Evolutionary conservation across 2,888 invertebrate species (phyloP).

Genomic region (Anticlea derivata): DNA sequence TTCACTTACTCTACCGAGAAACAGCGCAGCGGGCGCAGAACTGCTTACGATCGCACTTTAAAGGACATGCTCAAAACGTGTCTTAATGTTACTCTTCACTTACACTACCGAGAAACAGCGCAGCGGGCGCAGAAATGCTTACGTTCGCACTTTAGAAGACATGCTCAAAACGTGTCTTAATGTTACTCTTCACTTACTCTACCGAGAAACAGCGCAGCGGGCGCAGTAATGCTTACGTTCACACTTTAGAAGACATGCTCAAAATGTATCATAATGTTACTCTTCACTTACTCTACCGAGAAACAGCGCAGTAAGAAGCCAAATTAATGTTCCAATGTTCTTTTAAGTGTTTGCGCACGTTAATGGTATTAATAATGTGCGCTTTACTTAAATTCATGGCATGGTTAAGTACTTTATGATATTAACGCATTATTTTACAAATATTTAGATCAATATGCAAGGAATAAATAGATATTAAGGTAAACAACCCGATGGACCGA

Average conservation of each 20-base stretch:
- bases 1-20: too few relatives aligned
- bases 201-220: too few relatives aligned
- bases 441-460: not conserved
- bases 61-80: too few relatives aligned
- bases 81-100: too few relatives aligned
- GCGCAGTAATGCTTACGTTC: not conserved
- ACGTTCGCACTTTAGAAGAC: not conserved
- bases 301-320: constrained; percentile 18
- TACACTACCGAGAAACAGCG: too few relatives aligned
- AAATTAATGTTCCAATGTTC: constrained; percentile 29
- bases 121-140: not conserved
- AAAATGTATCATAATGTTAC: not conserved
- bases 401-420: constrained; percentile 9
- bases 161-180: too few relatives aligned
- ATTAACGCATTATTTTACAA: not conserved
- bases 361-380: constrained; percentile 21
- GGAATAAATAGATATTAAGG: not conserved
- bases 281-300: constrained; percentile 6
- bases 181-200: too few relatives aligned
- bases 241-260: not conserved
- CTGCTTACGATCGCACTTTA: not conserved
- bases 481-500: too few relatives aligned
- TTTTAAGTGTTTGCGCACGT: constrained; percentile 26
- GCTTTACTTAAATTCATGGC: constrained; percentile 20
- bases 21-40: too few relatives aligned